Base-by-base conservation (phyloP, 1,140 invertebrate genomes). In the Pseudobourletiella spinata region DNA sequence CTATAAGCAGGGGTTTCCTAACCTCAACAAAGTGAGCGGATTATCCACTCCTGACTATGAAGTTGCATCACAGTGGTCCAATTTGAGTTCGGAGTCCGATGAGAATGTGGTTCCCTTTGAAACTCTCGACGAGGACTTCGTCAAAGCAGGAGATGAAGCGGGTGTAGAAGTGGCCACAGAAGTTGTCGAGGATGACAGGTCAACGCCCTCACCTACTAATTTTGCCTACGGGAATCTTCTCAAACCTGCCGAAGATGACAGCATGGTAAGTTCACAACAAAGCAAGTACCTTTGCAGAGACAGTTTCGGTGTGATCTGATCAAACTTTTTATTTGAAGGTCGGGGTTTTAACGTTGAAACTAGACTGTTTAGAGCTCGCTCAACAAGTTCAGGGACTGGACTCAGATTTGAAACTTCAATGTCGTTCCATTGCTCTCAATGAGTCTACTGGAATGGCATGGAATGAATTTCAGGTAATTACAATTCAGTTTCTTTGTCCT, bases 391-490 rank as follows among this genome's bases (percentile, higher is more conserved):
- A 77, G n/a, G 85, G 84, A 2, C 82, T 85, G 54, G 79, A 81
- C n/a, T 86, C 88, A 0, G 76, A 81, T 0, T 78, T 92, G 8
- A 84, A 88, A 70, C 71, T 89, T 22, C 87, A 91, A 71, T 82
- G 90, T 15, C 83, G 84, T 6, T 84, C 88, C 69, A 76, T 95
- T 8, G 78, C 76, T 15, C 83, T 82, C 52, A 85, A 91, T 67
- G 90, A 95, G 74, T 91, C 88, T 73, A 81, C 83, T 6, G 85
- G 88, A 48, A 92, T 95, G 72, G 85, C 87, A 2, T 93, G 89
- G 85, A 91, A 95, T 73, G 91, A 95, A 77, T 89, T 96, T 79
- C 91, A 94, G 85, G 89, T 91, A 76, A 76, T 24, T 25, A 8
- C 28, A 25, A 26, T n/a, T n/a, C n/a, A n/a, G n/a, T n/a, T n/a